Conservation (phyloP, 92 coral and sea anemone species). For the Meandrina meandrites region DNA sequence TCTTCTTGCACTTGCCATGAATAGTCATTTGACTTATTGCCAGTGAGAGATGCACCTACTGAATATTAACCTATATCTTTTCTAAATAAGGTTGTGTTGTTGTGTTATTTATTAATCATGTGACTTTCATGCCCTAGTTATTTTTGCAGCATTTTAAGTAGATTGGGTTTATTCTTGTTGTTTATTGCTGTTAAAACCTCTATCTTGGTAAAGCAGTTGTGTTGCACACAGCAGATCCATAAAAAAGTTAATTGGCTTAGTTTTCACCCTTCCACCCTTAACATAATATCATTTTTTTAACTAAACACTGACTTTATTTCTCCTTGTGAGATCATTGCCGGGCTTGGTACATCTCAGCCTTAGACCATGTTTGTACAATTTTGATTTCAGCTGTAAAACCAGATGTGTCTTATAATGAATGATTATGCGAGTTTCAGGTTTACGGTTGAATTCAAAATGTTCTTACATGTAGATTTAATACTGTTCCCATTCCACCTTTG, state of each 20-base stretch:
- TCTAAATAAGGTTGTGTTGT: neutral
- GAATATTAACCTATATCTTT: neutral
- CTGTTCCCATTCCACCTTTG: neutral
- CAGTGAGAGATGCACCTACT: neutral
- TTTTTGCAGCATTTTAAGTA: neutral
- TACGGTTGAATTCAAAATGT: neutral
- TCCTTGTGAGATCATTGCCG: neutral
- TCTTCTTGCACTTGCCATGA: neutral
- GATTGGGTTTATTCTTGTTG: neutral
- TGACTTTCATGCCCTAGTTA: neutral
- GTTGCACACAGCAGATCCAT: neutral
- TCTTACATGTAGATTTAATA: too few relatives aligned
- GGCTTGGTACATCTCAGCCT: neutral
- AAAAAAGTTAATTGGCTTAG: too few relatives aligned
- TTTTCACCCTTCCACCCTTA: too few relatives aligned
- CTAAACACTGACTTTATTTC: neutral
- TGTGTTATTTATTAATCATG: neutral
- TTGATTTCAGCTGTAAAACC: neutral
- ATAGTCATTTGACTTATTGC: neutral
- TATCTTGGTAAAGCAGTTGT: neutral
- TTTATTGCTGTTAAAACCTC: neutral
- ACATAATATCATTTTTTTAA: too few relatives aligned
- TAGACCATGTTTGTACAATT: neutral
- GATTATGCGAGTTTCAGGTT: neutral
- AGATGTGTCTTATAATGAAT: neutral